Percentiles rank a stretch among this genome's conserved stretches.
Conservation (phyloP, 2,797 vertebrate species). For the Morus bassanus region DNA sequence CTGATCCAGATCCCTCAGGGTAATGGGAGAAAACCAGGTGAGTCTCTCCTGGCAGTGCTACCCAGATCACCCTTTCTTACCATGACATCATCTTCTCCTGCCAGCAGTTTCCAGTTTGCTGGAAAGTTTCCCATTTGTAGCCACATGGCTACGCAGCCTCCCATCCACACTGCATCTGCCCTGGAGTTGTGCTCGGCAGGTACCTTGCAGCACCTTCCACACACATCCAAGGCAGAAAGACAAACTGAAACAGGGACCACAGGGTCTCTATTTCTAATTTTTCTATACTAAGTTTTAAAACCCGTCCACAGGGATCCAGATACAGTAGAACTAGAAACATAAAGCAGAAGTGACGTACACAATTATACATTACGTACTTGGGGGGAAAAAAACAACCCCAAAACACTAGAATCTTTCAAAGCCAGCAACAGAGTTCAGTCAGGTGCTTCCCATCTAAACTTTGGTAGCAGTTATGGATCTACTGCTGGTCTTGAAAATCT, state of each 20-base stretch:
- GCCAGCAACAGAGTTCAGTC: not conserved
- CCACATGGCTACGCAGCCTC: fast-evolving
- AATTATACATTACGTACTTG: not conserved
- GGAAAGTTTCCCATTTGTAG: not conserved
- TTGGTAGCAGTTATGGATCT: not conserved
- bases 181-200: not conserved
- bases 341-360: not conserved
- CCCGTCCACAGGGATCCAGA: fast-evolving
- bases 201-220: not conserved
- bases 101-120: not conserved
- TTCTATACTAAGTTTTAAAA: not conserved
- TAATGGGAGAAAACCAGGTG: not conserved
- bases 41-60: not conserved
- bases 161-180: not conserved
- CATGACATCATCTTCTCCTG: not conserved
- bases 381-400: fast-evolving
- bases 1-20: not conserved
- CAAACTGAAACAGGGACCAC: not conserved
- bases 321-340: not conserved
- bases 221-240: not conserved
- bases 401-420: not conserved
- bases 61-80: not conserved
- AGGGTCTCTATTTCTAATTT: not conserved
- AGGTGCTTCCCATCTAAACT: not conserved
- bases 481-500: not conserved